Percentiles rank a stretch among this genome's conserved stretches.
phyloP scores from a whole-genome alignment of 2,888 invertebrate species.

The Empis livida region DNA sequence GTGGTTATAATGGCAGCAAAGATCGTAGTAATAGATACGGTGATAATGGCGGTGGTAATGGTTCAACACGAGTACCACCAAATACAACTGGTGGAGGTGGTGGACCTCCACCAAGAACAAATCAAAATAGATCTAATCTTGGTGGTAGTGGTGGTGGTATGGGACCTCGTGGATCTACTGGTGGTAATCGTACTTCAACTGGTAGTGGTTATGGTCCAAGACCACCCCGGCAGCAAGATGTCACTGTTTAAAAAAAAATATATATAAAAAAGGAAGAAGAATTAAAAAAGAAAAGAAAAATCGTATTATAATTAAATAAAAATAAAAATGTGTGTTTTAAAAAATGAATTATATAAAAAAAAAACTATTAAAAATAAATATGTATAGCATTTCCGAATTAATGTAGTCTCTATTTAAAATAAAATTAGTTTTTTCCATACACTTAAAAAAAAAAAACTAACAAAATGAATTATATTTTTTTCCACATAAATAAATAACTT shows the following conservation, averaged over 20 bases:
- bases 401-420: too few relatives aligned
- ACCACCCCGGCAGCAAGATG: not conserved
- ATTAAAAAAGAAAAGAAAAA: too few relatives aligned
- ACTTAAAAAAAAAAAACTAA: too few relatives aligned
- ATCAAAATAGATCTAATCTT: constrained; percentile 18
- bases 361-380: not conserved
- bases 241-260: not conserved
- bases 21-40: constrained; percentile 13
- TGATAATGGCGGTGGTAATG: constrained; percentile 15
- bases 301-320: not conserved
- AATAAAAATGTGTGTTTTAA: not conserved
- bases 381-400: not conserved
- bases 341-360: not conserved
- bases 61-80: constrained; percentile 1
- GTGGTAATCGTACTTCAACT: constrained; percentile 8
- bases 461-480: too few relatives aligned
- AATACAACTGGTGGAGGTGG: constrained; percentile 5
- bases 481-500: too few relatives aligned
- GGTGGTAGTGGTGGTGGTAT: constrained; percentile 19
- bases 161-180: constrained; percentile 10
- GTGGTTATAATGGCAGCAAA: constrained; percentile 17
- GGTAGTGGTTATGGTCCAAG: not conserved
- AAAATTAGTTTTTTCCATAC: too few relatives aligned
- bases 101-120: constrained; percentile 16
- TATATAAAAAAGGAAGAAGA: too few relatives aligned